phyloP scores from a whole-genome alignment of 2,113 vertebrate genomes.

The Psittacula cyanocephala region DNA sequence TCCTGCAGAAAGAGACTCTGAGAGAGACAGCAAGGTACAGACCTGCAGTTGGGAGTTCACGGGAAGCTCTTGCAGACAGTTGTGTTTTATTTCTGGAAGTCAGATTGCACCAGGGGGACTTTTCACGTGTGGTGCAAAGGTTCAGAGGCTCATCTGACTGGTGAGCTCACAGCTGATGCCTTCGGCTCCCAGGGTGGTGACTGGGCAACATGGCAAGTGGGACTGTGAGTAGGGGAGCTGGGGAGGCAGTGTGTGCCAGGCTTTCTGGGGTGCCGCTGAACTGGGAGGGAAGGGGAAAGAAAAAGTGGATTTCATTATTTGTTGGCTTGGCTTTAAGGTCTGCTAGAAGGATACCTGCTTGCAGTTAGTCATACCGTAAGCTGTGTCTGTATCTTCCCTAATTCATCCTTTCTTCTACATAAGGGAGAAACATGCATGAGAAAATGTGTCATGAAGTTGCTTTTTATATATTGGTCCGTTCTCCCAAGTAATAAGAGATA shows the following conservation, averaged over 20 bases:
- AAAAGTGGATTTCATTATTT: not conserved
- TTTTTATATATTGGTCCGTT: not conserved
- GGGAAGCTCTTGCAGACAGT: not conserved
- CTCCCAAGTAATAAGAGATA: not conserved
- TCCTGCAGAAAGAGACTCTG: accelerated
- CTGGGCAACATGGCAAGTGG: accelerated
- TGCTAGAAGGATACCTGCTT: not conserved
- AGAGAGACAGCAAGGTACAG: not conserved
- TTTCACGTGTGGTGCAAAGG: not conserved
- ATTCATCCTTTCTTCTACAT: not conserved
- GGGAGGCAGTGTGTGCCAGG: accelerated
- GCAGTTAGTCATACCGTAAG: not conserved
- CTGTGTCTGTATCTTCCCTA: not conserved
- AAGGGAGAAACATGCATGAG: not conserved
- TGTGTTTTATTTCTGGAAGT: accelerated
- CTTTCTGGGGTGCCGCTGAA: not conserved
- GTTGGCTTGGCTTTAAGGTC: not conserved
- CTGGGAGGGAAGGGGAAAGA: not conserved
- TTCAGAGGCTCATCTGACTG: not conserved
- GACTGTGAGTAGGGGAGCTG: not conserved
- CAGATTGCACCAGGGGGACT: accelerated
- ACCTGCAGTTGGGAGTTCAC: not conserved
- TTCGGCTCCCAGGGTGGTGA: not conserved
- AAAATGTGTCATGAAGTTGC: not conserved
- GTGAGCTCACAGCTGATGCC: not conserved